A percentile compares a stretch with the other conserved stretches of the same genome.
phyloP scores from a whole-genome alignment of 2,797 vertebrate genomes.

The Sebastiscus tertius region DNA sequence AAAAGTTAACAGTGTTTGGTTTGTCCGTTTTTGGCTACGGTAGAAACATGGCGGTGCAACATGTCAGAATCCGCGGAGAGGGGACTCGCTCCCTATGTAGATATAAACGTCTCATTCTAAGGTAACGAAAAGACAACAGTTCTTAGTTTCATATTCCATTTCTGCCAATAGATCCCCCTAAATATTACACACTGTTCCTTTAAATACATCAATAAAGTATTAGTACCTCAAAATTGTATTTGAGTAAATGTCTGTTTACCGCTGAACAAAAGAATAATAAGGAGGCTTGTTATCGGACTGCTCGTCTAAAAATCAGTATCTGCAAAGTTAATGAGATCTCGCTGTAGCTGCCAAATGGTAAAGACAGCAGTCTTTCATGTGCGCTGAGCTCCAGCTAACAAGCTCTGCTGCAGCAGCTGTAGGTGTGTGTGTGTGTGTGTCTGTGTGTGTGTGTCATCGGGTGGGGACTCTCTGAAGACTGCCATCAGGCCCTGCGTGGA shows the following conservation, averaged over 20 bases:
- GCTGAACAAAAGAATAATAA: not conserved
- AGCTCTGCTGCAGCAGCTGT: conserved; percentile 34
- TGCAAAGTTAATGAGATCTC: conserved; percentile 27
- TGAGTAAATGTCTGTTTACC: not conserved
- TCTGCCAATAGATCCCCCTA: too few relatives aligned
- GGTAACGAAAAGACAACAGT: too few relatives aligned
- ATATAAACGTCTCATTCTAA: too few relatives aligned
- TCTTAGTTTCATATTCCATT: too few relatives aligned
- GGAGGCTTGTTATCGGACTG: not conserved
- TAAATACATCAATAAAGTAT: not conserved
- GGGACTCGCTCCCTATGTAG: too few relatives aligned
- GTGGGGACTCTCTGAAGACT: conserved; percentile 11
- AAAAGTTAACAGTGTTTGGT: too few relatives aligned
- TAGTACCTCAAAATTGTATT: not conserved
- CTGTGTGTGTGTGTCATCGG: conserved; percentile 1
- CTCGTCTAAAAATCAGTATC: not conserved
- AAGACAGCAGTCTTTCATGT: conserved; percentile 43
- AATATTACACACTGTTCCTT: too few relatives aligned
- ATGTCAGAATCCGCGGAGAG: too few relatives aligned
- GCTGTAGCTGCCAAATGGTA: conserved; percentile 15
- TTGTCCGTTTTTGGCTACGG: too few relatives aligned
- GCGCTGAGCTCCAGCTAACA: conserved; percentile 36
- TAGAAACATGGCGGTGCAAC: too few relatives aligned
- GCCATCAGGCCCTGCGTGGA: conserved; percentile 1
- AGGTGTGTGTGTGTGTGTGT: conserved; percentile 5